These are phyloP conservation scores for Galagoides demidoff DNA, from an alignment of 2,797 vertebrate genomes.

Conservation along the genomic window DNA sequence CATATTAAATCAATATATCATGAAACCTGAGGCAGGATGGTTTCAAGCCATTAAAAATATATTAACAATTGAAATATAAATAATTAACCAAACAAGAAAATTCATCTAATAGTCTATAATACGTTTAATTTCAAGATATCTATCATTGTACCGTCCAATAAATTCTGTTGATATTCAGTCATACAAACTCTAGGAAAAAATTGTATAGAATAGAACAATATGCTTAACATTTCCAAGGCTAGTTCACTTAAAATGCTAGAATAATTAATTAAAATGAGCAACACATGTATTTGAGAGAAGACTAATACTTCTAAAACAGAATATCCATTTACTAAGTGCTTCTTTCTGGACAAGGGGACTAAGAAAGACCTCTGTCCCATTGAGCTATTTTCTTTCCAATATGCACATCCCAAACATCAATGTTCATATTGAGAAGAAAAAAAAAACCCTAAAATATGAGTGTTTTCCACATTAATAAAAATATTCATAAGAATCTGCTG, in stretches of 20 bases:
- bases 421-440: background rate
- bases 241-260: background rate
- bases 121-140: constrained; percentile 67
- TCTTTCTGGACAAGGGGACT: background rate
- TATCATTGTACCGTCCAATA: constrained; percentile 35
- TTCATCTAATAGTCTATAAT: constrained; percentile 57
- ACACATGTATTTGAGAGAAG: background rate
- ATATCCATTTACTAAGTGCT: background rate
- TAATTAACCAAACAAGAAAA: constrained; percentile 81
- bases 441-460: background rate
- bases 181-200: background rate
- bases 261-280: constrained; percentile 32
- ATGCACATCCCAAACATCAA: background rate
- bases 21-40: constrained; percentile 51
- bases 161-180: constrained; percentile 55
- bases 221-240: background rate
- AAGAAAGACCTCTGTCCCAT: background rate
- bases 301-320: background rate
- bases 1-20: constrained; percentile 72
- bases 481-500: background rate
- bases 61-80: constrained; percentile 83
- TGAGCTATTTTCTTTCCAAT: background rate
- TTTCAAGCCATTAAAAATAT: constrained; percentile 69
- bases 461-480: background rate
- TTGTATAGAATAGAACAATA: background rate